These are phyloP conservation scores for Netelia melanura DNA, from an alignment of 2,888 invertebrate genomes.

Conservation along the genomic window DNA sequence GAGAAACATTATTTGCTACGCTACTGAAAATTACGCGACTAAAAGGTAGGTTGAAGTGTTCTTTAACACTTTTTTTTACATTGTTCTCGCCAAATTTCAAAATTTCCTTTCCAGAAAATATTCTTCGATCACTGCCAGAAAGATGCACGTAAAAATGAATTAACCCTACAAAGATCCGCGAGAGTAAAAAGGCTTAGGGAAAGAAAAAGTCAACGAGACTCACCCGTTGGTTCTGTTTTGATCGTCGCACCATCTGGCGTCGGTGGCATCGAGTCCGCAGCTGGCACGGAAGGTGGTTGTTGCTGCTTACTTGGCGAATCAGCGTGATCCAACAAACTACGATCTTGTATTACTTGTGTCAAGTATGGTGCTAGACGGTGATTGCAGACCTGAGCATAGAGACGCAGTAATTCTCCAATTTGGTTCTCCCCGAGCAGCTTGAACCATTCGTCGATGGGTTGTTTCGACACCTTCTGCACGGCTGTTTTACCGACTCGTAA, in stretches of 20 bases:
- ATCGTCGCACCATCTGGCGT: conserved; percentile 82
- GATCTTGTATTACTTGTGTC: conserved; percentile 91
- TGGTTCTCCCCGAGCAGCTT: conserved; percentile 92
- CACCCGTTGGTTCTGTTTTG: conserved; percentile 81
- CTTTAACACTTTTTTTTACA: no score
- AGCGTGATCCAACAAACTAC: conserved; percentile 89
- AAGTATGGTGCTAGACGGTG: conserved; percentile 92
- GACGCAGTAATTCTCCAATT: conserved; percentile 92
- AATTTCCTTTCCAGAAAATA: no score
- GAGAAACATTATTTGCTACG: no score
- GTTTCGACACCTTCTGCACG: conserved; percentile 87
- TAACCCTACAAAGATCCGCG: no score
- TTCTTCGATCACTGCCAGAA: no score
- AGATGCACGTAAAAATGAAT: no score
- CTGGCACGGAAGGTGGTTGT: conserved; percentile 86
- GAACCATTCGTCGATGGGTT: conserved; percentile 95
- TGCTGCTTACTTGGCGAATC: conserved; percentile 85
- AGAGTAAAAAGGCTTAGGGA: no score
- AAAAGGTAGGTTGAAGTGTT: no score
- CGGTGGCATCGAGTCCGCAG: conserved; percentile 83
- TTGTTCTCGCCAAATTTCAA: no score
- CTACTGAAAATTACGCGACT: no score
- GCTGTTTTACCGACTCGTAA: conserved; percentile 91
- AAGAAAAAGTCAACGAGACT: conserved; percentile 42
- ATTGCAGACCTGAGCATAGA: conserved; percentile 94